These are phyloP conservation scores for Stenchaetothrips biformis DNA, from an alignment of 2,888 invertebrate genomes.

Conservation along the genomic window DNA sequence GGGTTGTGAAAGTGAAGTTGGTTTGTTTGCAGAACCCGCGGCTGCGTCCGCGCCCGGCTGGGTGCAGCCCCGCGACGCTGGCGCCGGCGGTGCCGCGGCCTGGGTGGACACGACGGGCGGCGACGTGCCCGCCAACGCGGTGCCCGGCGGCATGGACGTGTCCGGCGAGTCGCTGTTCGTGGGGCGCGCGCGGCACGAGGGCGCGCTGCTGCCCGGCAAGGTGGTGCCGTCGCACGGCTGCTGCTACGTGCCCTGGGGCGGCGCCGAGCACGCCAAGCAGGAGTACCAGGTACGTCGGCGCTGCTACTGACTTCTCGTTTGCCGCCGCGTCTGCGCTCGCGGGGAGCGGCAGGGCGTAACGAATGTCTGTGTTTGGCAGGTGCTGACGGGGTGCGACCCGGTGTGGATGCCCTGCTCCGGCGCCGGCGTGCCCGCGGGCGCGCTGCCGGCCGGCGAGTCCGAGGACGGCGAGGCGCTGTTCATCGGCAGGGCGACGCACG, in stretches of 20 bases:
- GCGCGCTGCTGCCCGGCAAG: constrained; percentile 43
- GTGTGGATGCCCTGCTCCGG: constrained; percentile 59
- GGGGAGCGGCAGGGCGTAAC: no score
- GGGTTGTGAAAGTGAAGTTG: background rate
- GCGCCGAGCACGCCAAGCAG: constrained; percentile 39
- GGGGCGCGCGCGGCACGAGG: constrained; percentile 52
- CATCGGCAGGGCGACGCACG: constrained; percentile 61
- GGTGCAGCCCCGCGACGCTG: constrained; percentile 11
- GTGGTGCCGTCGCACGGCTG: constrained; percentile 39
- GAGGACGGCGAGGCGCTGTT: constrained; percentile 62
- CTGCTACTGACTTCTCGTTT: no score
- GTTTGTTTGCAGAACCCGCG: background rate
- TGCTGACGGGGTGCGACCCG: constrained; percentile 58
- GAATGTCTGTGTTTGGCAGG: constrained; percentile 46
- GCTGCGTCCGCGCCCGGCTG: background rate
- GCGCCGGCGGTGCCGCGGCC: constrained; percentile 32
- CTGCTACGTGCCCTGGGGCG: constrained; percentile 40
- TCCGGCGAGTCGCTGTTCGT: constrained; percentile 70
- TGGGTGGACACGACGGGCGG: constrained; percentile 42
- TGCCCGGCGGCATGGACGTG: constrained; percentile 60
- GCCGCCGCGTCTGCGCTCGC: no score
- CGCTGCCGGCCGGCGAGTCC: constrained; percentile 61
- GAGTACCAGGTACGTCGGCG: constrained; percentile 42
- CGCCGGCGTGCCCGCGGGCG: constrained; percentile 60
- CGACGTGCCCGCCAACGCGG: constrained; percentile 52